Evolutionary conservation across 2,113 vertebrate species (phyloP).

Genomic region (Holacanthus passer): DNA sequence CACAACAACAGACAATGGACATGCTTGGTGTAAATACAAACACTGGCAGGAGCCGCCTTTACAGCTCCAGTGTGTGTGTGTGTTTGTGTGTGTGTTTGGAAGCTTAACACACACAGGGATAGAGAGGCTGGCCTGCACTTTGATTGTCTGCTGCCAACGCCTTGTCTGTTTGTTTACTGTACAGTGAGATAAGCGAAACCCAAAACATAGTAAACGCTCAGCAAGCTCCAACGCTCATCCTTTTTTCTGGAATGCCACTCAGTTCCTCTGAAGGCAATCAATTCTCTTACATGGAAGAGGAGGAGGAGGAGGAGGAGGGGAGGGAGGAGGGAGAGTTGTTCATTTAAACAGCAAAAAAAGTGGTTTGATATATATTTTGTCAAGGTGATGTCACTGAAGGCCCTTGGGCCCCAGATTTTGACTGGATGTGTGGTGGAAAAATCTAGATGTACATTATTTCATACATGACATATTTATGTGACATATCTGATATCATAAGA

Average conservation of each 20-base stretch:
- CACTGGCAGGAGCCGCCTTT: constrained; percentile 47
- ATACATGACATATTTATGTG: background rate
- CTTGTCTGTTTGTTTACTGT: constrained; percentile 68
- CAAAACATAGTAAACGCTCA: constrained; percentile 61
- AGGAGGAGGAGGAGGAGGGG: no score
- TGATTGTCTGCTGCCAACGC: constrained; percentile 62
- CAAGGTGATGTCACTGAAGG: background rate
- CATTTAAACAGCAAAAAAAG: background rate
- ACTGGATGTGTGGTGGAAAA: background rate
- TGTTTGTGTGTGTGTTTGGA: constrained; percentile 55
- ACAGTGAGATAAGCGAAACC: constrained; percentile 68
- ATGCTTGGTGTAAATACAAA: constrained; percentile 68
- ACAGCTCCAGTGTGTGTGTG: constrained; percentile 21
- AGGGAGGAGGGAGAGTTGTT: background rate
- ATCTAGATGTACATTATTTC: background rate
- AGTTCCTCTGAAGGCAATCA: constrained; percentile 6
- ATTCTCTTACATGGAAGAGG: background rate
- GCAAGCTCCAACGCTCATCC: constrained; percentile 20
- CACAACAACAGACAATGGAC: constrained; percentile 46
- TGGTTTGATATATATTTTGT: background rate
- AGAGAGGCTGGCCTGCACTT: constrained; percentile 61
- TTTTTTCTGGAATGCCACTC: constrained; percentile 42
- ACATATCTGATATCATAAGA: background rate
- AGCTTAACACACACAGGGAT: constrained; percentile 22
- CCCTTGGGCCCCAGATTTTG: background rate